Evolutionary conservation across 2,888 invertebrate genomes (phyloP), one percentile per base, ranked within the genome.

Genomic region (Scaptomyza polygonia): DNA sequence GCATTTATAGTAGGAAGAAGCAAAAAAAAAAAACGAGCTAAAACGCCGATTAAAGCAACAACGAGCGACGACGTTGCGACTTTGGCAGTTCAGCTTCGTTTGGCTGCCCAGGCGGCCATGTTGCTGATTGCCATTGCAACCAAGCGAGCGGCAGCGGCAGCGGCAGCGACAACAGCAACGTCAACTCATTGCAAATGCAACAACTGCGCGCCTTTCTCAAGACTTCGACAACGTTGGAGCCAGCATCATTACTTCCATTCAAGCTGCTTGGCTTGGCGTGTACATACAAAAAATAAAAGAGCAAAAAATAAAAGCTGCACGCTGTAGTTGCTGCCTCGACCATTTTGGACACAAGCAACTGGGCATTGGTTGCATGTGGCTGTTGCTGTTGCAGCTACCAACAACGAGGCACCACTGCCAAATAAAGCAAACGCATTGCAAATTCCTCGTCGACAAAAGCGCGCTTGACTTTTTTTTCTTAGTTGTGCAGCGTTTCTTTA

Each of bases 341-440:
- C 80, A 81, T 83, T 83, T 77, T 75, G 68, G 78, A 78, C 78
- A 67, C 74, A 75, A 61, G 71, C 71, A 67, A 71, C 71, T 66
- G 72, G 71, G 81, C 76, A 83, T 66, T 69, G 72, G 80, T 79
- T 84, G 81, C 84, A 76, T 76, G 82, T 53, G 42, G 74, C 67
- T 57, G 79, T 40, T 53, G 72, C 44, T 48, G 59, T 8, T 68
- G 67, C 72, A 65, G 75, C 75, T 76, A 47, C 67, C 69, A 74
- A 67, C 69, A 74, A 67, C 63, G 67, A 70, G 73, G 67, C 77
- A 80, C 69, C 77, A 80, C 81, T 77, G 74, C 85, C 87, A 87
- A 87, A 86, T 86, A 86, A 86, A 86, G 88, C 86, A 88, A 82
- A 86, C 86, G 86, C 88, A 86, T 88, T 88, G 88, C 81, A 68